Base-by-base conservation (phyloP, 1,140 invertebrate genomes). In the Theocolax elegans region DNA sequence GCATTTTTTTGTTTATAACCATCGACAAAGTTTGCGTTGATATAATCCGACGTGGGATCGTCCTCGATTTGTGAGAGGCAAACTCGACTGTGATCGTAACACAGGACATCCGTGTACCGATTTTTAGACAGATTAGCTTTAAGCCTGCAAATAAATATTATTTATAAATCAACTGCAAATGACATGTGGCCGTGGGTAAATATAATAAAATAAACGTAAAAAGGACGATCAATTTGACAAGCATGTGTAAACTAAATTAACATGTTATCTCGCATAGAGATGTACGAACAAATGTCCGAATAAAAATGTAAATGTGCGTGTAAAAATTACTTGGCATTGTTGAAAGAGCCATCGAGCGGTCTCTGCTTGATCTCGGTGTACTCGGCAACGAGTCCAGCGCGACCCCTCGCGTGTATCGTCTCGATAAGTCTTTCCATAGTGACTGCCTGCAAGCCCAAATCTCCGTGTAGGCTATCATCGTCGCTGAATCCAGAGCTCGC, bases 1-100 rank as follows among this genome's bases (percentile, higher is more conserved):
- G 97, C 96, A 87, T 97, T 97, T 79, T 96, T 97, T 83, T 98
- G 96, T 83, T 96, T 96, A 85, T 98, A 99, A 3, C 97, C 97
- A 87, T 98, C 97, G 29, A 99, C 96, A 87, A 93, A 99, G 89
- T 99, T 99, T 29, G 96, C 97, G 88, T 99, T 98, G 79, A 98
- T 97, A 80, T 99, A 99, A 87, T 98, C 96, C 42, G 93, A 92
- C 69, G 89, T 89, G 15, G 91, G 87, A 74, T 97, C 94, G 48
- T 89, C 90, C 71, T 93, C 90, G 49, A 90, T 83, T 76, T 91
- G 88, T 4, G 92, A 91, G 25, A 99, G 86, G 63, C 92, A 89
- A 49, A 99, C 97, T 76, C 97, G 89, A 78, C 93, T 95, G 81
- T 98, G 95, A 85, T 99, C 97, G 85, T 94, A 97, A 83, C 97